Evolutionary conservation across 2,888 invertebrate species (phyloP), one percentile per base, ranked within the genome.

Genomic region (Anthophora plumipes): DNA sequence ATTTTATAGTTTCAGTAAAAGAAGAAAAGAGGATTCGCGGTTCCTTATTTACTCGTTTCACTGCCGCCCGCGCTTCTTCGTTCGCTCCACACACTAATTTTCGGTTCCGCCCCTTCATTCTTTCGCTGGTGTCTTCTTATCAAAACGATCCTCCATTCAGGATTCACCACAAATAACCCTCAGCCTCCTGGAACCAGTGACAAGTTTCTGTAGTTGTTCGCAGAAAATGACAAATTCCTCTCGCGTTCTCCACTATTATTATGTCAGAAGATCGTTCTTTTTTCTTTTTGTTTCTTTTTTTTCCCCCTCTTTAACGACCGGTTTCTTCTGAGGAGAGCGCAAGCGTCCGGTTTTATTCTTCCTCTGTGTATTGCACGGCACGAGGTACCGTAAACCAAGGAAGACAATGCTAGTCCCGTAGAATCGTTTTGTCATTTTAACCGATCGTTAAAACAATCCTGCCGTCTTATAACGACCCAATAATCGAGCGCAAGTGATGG

Each of bases 41-140:
- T 83, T 88, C 88, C 91, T 90, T 90, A 90, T 92, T 91, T 90
- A 85, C 89, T 83, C 79, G 86, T 72, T 87, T 85, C 85, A 86
- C 20, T 20, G 2, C 12, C 20, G 1, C 79, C 86, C 79, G 84
- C 83, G 71, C 77, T 82, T 82, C 87, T 86, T 88, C 87, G 85
- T 85, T 85, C 84, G 83, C 73, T 86, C 82, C 87, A 89, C 85
- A 89, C 85, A 81, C 85, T 88, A 87, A 90, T 90, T 89, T 87
- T 80, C 77, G 57, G 69, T 83, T 66, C 61, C 57, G 20, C 22
- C 54, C 68, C 77, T 79, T 39, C 79, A 20, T 48, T 68, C 82
- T 63, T n/a, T n/a, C n/a, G 60, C 69, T 73, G 55, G 4, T 20
- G 9, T 41, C 0, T n/a, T 72, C 80, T 85, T 80, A 77, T 83